Evolutionary conservation across 2,888 invertebrate species (phyloP).

Genomic region (Thyatira batis): DNA sequence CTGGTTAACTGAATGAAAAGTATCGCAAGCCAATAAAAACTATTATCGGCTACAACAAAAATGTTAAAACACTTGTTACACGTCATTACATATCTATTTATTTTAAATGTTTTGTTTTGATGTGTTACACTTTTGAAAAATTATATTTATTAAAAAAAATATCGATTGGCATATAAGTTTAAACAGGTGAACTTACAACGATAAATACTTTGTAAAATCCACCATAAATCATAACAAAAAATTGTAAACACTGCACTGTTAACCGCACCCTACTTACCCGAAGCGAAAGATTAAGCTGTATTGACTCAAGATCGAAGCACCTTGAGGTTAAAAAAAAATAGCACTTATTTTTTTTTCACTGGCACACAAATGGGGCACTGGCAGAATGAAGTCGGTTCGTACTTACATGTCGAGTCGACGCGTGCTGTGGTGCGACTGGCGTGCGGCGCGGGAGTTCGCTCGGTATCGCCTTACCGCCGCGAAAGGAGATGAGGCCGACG

Average conservation of each 20-base stretch:
- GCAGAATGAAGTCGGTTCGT: constrained; percentile 45
- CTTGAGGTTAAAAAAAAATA: constrained; percentile 50
- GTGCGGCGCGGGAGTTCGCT: constrained; percentile 50
- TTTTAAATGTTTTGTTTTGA: not conserved
- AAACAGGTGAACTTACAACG: not conserved
- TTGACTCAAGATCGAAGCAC: constrained; percentile 57
- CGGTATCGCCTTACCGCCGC: constrained; percentile 81
- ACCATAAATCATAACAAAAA: constrained; percentile 18
- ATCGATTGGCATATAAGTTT: not conserved
- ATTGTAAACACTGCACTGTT: constrained; percentile 50
- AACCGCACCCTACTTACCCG: constrained; percentile 60
- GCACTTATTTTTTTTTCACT: constrained; percentile 59
- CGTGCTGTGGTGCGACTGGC: constrained; percentile 82
- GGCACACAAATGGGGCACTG: constrained; percentile 62
- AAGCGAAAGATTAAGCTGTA: constrained; percentile 15
- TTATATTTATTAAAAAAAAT: not conserved
- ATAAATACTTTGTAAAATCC: constrained; percentile 10
- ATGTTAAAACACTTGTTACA: not conserved
- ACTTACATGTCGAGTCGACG: constrained; percentile 83
- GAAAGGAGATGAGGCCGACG: constrained; percentile 70
- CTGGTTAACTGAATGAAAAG: constrained; percentile 24
- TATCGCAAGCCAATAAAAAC: constrained; percentile 8
- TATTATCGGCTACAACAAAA: not conserved
- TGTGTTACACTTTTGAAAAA: not conserved
- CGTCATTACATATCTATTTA: not conserved